Conservation (phyloP, 2,113 vertebrate genomes). For the Atlantisia rogersi region DNA sequence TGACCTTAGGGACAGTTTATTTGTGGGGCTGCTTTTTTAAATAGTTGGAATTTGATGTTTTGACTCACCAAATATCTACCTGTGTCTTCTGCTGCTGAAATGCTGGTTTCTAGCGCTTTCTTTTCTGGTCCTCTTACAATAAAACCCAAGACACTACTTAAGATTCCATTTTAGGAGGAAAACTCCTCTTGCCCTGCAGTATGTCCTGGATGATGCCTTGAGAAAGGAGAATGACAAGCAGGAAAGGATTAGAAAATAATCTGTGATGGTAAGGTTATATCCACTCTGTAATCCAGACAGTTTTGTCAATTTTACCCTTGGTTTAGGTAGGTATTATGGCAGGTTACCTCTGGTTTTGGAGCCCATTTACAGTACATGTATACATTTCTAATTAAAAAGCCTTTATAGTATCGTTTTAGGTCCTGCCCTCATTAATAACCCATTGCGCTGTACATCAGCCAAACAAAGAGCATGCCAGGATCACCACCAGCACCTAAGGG, state of each 20-base stretch:
- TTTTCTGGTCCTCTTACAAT: not conserved
- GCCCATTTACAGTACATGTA: not conserved
- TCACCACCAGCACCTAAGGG: not conserved
- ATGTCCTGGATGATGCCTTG: not conserved
- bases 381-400: not conserved
- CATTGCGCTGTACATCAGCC: accelerated
- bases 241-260: not conserved
- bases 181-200: accelerated
- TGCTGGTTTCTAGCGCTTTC: not conserved
- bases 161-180: not conserved
- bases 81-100: not conserved
- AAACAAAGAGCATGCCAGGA: not conserved
- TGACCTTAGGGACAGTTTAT: accelerated
- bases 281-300: not conserved
- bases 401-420: not conserved
- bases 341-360: not conserved
- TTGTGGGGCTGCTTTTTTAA: not conserved
- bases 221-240: not conserved
- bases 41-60: not conserved
- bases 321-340: not conserved
- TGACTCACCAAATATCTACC: not conserved
- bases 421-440: not conserved
- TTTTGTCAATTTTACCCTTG: not conserved
- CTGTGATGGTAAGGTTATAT: not conserved
- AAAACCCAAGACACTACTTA: not conserved